phyloP scores from a whole-genome alignment of 2,113 vertebrate species.

The Spea bombifrons region DNA sequence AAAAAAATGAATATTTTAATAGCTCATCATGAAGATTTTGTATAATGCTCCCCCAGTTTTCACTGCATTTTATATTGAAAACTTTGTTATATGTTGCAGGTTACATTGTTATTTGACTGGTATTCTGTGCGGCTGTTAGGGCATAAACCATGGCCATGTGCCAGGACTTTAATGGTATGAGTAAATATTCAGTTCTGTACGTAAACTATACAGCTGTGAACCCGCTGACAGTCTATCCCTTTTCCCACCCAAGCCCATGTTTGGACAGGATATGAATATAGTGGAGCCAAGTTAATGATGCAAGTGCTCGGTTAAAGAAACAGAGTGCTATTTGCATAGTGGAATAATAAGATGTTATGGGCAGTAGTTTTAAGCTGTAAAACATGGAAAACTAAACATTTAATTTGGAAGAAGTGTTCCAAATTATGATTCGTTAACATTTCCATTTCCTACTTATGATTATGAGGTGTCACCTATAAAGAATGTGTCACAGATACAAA shows the following conservation, averaged over 20 bases:
- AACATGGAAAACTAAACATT: constrained; percentile 28
- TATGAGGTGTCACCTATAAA: constrained; percentile 20
- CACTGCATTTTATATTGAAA: too few species aligned
- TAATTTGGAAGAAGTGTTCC: constrained; percentile 36
- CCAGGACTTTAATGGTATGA: constrained; percentile 7
- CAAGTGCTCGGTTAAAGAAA: constrained; percentile 11
- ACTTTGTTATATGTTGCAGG: too few species aligned
- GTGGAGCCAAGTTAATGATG: constrained; percentile 19
- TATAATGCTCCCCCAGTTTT: too few species aligned
- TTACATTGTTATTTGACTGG: neutral
- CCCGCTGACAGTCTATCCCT: constrained; percentile 21
- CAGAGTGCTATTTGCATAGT: constrained; percentile 17
- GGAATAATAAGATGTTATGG: constrained; percentile 14
- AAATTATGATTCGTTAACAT: constrained; percentile 34
- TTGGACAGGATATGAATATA: constrained; percentile 12
- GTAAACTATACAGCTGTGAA: constrained; percentile 21
- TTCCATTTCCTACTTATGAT: constrained; percentile 5
- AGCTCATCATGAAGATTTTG: too few species aligned
- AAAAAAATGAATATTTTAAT: too few species aligned
- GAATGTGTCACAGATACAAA: constrained; percentile 21
- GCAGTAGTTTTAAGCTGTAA: constrained; percentile 7
- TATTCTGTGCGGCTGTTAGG: neutral
- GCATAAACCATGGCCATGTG: neutral
- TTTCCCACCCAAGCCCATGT: constrained; percentile 27
- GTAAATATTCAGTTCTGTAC: constrained; percentile 12